Conservation (phyloP, 2,113 vertebrate genomes). For the Eolophus roseicapilla region DNA sequence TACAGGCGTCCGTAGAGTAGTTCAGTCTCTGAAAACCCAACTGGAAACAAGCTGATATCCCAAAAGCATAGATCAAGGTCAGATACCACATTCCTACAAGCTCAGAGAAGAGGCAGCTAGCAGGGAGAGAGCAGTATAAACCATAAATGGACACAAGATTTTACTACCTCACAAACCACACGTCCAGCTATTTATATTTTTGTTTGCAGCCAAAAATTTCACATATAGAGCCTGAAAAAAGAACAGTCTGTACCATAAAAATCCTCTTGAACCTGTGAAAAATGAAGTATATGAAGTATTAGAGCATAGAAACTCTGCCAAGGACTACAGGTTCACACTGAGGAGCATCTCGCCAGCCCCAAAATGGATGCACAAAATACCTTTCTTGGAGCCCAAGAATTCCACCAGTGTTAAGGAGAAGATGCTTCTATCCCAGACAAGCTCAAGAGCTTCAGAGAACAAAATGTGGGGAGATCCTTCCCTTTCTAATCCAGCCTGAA, state of each 20-base stretch:
- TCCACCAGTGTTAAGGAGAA: neutral
- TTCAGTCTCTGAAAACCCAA: neutral
- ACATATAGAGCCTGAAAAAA: neutral
- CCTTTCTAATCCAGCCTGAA: neutral
- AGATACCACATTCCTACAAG: neutral
- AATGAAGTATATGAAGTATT: neutral
- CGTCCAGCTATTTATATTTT: neutral
- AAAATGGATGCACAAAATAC: neutral
- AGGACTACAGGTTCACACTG: neutral
- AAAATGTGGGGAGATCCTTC: neutral
- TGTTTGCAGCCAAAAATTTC: neutral
- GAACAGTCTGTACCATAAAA: neutral
- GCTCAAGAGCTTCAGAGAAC: neutral
- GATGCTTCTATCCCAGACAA: neutral
- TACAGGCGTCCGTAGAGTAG: neutral
- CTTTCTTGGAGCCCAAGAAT: neutral
- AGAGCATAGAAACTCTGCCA: neutral
- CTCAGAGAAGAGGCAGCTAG: fast-evolving
- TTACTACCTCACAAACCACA: neutral
- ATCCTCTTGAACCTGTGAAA: neutral
- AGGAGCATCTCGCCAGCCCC: neutral
- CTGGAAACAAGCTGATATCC: neutral
- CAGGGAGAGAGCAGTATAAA: neutral
- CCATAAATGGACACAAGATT: neutral
- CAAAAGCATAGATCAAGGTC: neutral